phyloP scores from a whole-genome alignment of 2,888 invertebrate genomes.

The Euphydryas editha region DNA sequence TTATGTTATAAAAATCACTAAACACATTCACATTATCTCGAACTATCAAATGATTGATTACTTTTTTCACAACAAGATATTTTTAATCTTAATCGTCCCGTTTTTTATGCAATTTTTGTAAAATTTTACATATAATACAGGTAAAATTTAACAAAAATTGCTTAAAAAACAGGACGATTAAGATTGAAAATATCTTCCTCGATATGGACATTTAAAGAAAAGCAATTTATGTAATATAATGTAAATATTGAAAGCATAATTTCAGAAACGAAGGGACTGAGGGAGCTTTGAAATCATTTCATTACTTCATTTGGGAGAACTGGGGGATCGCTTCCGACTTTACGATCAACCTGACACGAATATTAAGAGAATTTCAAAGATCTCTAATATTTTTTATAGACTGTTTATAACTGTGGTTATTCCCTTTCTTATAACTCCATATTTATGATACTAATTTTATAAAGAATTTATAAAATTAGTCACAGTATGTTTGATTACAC shows the following conservation, averaged over 20 bases:
- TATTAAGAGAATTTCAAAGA: background rate
- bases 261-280: background rate
- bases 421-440: background rate
- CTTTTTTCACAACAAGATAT: too few species aligned
- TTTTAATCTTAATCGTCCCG: background rate
- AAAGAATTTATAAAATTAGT: too few species aligned
- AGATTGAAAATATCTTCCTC: background rate
- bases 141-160: too few species aligned
- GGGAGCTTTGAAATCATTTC: background rate
- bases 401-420: background rate
- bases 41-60: too few species aligned
- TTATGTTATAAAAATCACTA: too few species aligned
- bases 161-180: too few species aligned
- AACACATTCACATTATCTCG: too few species aligned
- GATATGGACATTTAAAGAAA: background rate
- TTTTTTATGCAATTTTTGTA: too few species aligned
- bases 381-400: background rate
- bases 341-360: slow-evolving; percentile 2
- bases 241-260: background rate
- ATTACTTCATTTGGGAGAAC: background rate
- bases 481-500: too few species aligned
- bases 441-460: too few species aligned
- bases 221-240: background rate
- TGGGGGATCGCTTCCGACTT: background rate
- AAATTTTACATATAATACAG: too few species aligned